phyloP scores from a whole-genome alignment of 64 coral and sea anemone species.

The Hydrozoanthus tunicans region DNA sequence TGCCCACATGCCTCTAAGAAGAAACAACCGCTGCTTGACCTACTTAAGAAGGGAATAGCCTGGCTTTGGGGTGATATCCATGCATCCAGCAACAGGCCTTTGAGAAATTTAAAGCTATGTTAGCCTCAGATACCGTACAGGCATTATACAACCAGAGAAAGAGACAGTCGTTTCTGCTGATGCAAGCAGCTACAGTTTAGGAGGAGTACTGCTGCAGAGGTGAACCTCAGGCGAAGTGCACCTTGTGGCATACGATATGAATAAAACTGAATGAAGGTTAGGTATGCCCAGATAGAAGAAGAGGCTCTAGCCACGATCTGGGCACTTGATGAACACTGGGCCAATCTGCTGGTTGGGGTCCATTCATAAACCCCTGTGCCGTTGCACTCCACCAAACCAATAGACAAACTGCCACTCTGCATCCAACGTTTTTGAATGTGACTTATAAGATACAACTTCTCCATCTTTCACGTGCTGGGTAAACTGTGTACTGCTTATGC shows the following conservation, averaged over 20 bases:
- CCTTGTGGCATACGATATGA: too few species aligned
- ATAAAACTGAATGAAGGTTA: too few species aligned
- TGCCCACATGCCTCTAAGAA: not conserved
- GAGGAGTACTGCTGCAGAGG: not conserved
- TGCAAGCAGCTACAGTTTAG: too few species aligned
- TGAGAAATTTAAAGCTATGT: not conserved
- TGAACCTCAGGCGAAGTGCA: too few species aligned
- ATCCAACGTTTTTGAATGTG: not conserved
- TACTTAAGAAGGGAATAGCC: too few species aligned
- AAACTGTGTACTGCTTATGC: not conserved
- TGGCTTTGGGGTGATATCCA: not conserved
- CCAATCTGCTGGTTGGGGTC: not conserved
- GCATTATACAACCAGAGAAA: not conserved
- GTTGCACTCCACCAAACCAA: not conserved
- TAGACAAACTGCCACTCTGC: not conserved
- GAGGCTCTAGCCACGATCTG: too few species aligned
- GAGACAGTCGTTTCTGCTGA: not conserved
- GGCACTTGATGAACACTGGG: too few species aligned
- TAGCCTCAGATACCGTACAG: slow-evolving; percentile 19
- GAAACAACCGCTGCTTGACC: not conserved
- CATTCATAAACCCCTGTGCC: not conserved
- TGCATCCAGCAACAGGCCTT: not conserved
- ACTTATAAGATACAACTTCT: not conserved
- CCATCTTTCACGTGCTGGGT: not conserved
- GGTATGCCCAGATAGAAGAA: too few species aligned